These are phyloP conservation scores for Macrotus californicus DNA, from an alignment of 2,113 vertebrate genomes.

Conservation along the genomic window DNA sequence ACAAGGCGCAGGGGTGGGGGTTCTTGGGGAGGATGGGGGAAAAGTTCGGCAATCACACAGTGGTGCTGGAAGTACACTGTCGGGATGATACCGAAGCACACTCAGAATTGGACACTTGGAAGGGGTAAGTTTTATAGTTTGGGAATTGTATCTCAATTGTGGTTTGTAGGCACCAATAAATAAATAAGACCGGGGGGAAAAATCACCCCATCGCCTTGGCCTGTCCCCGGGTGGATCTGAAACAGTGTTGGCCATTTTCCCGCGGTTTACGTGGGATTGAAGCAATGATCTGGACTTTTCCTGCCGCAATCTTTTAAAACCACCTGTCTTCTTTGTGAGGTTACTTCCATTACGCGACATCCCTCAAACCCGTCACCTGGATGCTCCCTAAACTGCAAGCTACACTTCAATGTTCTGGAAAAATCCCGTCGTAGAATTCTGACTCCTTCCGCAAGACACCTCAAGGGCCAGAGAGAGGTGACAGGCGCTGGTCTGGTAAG, in stretches of 20 bases:
- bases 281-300: neutral
- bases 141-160: neutral
- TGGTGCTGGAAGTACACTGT: accelerated
- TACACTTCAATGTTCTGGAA: neutral
- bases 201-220: neutral
- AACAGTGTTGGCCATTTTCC: neutral
- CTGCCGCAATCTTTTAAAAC: neutral
- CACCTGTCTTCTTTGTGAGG: neutral
- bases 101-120: neutral
- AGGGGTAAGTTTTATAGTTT: neutral
- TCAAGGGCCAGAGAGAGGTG: accelerated
- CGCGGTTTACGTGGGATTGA: neutral
- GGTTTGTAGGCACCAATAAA: neutral
- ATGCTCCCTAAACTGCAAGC: neutral
- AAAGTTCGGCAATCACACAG: neutral
- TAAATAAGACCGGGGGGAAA: neutral
- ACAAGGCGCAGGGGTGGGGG: accelerated
- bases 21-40: neutral
- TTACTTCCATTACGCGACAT: neutral
- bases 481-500: accelerated
- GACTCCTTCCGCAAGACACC: neutral
- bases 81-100: neutral
- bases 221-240: neutral
- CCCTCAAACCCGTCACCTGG: neutral
- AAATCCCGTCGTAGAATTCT: accelerated